A percentile compares a stretch with the other conserved stretches of the same genome.
These are phyloP conservation scores for Tinea trinotella DNA, from an alignment of 2,888 invertebrate species.

Conservation along the genomic window DNA sequence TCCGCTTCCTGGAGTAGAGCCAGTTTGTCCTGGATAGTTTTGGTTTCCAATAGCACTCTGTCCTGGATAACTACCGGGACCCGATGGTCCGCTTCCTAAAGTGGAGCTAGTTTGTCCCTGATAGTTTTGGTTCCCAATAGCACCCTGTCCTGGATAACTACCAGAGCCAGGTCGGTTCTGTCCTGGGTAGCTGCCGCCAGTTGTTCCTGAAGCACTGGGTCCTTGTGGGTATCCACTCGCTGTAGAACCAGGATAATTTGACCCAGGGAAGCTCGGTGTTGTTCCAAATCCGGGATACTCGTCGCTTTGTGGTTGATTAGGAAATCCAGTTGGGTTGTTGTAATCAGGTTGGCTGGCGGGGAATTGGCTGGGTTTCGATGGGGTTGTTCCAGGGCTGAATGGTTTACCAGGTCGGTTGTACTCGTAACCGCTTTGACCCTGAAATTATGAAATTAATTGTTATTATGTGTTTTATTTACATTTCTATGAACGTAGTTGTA, in stretches of 20 bases:
- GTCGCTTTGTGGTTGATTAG: constrained; percentile 23
- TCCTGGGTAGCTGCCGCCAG: constrained; percentile 21
- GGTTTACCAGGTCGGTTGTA: constrained; percentile 80
- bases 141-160: constrained; percentile 25
- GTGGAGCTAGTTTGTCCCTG: constrained; percentile 18
- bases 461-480: neutral
- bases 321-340: constrained; percentile 31
- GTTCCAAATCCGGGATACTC: constrained; percentile 26
- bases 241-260: constrained; percentile 23
- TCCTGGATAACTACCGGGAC: constrained; percentile 23
- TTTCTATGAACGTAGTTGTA: no score
- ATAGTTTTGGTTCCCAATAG: constrained; percentile 21
- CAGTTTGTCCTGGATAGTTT: constrained; percentile 25
- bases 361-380: constrained; percentile 36
- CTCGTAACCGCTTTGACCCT: constrained; percentile 82
- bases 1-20: constrained; percentile 24
- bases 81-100: constrained; percentile 21
- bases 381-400: constrained; percentile 50
- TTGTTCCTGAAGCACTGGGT: constrained; percentile 22
- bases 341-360: constrained; percentile 35
- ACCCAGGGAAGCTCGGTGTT: constrained; percentile 34
- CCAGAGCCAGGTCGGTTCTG: constrained; percentile 22
- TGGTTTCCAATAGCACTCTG: constrained; percentile 25
- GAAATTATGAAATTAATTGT: neutral
- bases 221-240: constrained; percentile 31